Conservation (phyloP, 2,797 vertebrate genomes). For the Poeciliopsis gracilis region DNA sequence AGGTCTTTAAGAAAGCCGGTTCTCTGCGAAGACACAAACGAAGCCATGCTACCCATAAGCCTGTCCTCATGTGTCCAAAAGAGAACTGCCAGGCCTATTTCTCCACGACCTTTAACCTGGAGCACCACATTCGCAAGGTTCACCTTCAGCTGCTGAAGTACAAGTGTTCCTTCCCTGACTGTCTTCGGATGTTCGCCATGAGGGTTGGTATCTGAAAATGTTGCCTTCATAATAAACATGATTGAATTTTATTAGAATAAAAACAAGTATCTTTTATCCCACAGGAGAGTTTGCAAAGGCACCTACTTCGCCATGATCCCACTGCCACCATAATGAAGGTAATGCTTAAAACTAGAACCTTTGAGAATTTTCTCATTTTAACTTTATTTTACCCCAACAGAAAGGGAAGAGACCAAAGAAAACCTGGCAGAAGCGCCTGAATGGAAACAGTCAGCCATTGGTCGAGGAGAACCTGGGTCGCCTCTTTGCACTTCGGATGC, state of each 20-base stretch:
- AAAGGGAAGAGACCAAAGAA: constrained; percentile 67
- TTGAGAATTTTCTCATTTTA: neutral
- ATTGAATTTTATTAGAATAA: neutral
- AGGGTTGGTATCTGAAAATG: constrained; percentile 50
- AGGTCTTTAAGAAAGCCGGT: constrained; percentile 67
- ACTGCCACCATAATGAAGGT: constrained; percentile 63
- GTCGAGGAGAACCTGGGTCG: constrained; percentile 79
- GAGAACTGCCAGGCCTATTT: constrained; percentile 81
- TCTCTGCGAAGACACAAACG: constrained; percentile 77
- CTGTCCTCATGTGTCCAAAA: constrained; percentile 78
- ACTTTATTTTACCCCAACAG: constrained; percentile 11
- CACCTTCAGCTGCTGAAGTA: constrained; percentile 83
- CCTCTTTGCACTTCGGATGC: constrained; percentile 80
- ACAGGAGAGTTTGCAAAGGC: constrained; percentile 83
- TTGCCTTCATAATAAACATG: neutral
- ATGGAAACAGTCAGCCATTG: constrained; percentile 57
- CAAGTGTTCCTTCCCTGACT: constrained; percentile 78
- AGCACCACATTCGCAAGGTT: constrained; percentile 85
- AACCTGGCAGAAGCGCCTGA: constrained; percentile 80
- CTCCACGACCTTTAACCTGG: constrained; percentile 85
- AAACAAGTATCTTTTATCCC: neutral
- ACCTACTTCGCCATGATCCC: constrained; percentile 79
- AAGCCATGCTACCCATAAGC: constrained; percentile 74
- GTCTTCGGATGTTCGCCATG: constrained; percentile 81
- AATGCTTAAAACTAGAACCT: neutral